A percentile compares a stretch with the other conserved stretches of the same genome.
Evolutionary conservation across 2,113 vertebrate genomes (phyloP).

Genomic region (Morone saxatilis): DNA sequence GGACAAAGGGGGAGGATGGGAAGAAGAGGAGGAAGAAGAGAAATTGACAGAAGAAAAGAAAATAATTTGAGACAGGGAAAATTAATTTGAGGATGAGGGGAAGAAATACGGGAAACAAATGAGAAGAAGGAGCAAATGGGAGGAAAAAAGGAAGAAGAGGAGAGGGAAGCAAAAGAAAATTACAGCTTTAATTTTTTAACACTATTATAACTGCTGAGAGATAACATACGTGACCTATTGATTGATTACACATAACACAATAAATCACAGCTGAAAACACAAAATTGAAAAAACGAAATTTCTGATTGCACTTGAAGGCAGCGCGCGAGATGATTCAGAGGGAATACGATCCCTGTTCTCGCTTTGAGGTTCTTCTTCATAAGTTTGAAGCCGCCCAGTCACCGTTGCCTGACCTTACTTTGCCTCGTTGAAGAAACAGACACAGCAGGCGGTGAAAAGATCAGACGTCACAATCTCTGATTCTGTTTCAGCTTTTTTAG

Average conservation of each 20-base stretch:
- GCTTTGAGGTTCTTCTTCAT: not conserved
- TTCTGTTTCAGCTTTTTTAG: not conserved
- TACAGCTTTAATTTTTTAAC: no score
- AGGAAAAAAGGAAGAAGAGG: not conserved
- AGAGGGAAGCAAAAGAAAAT: not conserved
- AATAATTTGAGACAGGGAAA: no score
- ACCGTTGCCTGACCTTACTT: constrained; percentile 31
- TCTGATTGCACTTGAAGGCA: constrained; percentile 46
- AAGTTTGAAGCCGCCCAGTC: not conserved
- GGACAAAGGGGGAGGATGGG: not conserved
- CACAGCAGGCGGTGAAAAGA: constrained; percentile 26
- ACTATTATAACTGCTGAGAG: no score
- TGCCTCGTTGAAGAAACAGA: constrained; percentile 6
- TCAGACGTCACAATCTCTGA: constrained; percentile 37
- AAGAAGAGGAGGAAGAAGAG: not conserved
- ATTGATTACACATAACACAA: not conserved
- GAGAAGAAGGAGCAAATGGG: no score
- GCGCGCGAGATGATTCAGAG: not conserved
- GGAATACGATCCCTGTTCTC: no score
- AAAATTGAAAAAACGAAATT: not conserved
- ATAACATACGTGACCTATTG: no score
- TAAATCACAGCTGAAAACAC: not conserved
- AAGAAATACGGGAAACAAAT: not conserved
- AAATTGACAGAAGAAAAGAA: not conserved
- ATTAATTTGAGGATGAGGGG: not conserved